A percentile compares a stretch with the other conserved stretches of the same genome.
Conservation (phyloP, 2,888 invertebrate species). For the Andrena hattorfiana region DNA sequence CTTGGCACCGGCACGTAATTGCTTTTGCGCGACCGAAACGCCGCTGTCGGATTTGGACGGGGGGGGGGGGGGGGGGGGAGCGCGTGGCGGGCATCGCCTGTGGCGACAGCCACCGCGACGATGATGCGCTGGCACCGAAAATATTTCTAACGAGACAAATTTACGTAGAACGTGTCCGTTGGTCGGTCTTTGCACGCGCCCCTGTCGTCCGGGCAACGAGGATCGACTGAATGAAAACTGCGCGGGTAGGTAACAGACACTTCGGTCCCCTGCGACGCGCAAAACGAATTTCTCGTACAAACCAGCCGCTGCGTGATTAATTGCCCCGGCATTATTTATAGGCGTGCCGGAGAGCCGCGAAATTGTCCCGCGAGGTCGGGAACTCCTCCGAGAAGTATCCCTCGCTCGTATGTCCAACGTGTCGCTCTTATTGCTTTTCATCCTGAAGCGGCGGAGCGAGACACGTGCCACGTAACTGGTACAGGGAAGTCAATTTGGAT, state of each 20-base stretch:
- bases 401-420: not conserved
- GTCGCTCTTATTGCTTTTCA: not conserved
- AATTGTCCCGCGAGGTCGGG: slow-evolving; percentile 17
- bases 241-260: slow-evolving; percentile 2
- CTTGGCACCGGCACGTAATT: slow-evolving; percentile 76
- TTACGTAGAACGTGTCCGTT: slow-evolving; percentile 46
- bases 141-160: slow-evolving; percentile 66
- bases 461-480: too few species aligned
- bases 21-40: slow-evolving; percentile 54
- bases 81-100: slow-evolving; percentile 15
- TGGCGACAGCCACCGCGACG: slow-evolving; percentile 15
- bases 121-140: slow-evolving; percentile 54
- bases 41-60: slow-evolving; percentile 55
- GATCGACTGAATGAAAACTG: slow-evolving; percentile 41
- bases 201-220: not conserved
- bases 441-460: not conserved
- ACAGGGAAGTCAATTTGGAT: too few species aligned
- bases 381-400: not conserved
- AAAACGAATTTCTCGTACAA: slow-evolving; percentile 24
- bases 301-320: slow-evolving; percentile 24
- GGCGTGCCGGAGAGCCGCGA: too few species aligned
- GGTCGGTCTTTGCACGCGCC: slow-evolving; percentile 16
- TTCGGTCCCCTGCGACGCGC: slow-evolving; percentile 6
- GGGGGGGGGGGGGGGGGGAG: slow-evolving; percentile 28
- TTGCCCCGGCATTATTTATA: slow-evolving; percentile 39